These are phyloP conservation scores for Chironomus riparius DNA, from an alignment of 2,888 invertebrate species.

Conservation along the genomic window DNA sequence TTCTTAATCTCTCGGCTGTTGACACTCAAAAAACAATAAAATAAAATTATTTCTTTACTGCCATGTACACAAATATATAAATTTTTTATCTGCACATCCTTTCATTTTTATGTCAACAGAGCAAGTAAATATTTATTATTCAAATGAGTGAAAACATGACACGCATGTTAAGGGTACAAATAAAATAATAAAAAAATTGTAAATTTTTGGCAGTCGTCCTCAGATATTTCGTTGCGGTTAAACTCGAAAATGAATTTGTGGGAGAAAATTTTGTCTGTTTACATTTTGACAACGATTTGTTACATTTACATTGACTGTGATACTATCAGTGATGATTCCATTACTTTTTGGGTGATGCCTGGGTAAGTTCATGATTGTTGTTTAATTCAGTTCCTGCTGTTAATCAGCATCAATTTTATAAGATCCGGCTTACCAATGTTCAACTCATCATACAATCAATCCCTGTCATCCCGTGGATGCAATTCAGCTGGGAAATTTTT, in stretches of 20 bases:
- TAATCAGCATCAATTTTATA: too few relatives aligned
- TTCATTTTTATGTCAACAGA: too few relatives aligned
- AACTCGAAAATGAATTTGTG: background rate
- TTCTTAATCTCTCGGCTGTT: too few relatives aligned
- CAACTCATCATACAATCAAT: background rate
- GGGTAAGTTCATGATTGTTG: background rate
- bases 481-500: background rate
- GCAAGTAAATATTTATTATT: background rate
- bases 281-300: background rate
- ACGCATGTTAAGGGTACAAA: background rate
- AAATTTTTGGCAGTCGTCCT: background rate
- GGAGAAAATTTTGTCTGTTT: background rate
- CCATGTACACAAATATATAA: too few relatives aligned
- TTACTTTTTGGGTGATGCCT: slow-evolving; percentile 4
- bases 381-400: too few relatives aligned
- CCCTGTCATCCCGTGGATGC: slow-evolving; percentile 1
- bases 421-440: slow-evolving; percentile 4
- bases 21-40: too few relatives aligned
- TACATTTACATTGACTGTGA: background rate
- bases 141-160: background rate
- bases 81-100: too few relatives aligned
- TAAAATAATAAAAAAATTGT: background rate
- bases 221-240: too few relatives aligned
- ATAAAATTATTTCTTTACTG: too few relatives aligned
- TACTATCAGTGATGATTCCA: background rate